Evolutionary conservation across 2,113 vertebrate species (phyloP).

Genomic region (Platysteira castanea): DNA sequence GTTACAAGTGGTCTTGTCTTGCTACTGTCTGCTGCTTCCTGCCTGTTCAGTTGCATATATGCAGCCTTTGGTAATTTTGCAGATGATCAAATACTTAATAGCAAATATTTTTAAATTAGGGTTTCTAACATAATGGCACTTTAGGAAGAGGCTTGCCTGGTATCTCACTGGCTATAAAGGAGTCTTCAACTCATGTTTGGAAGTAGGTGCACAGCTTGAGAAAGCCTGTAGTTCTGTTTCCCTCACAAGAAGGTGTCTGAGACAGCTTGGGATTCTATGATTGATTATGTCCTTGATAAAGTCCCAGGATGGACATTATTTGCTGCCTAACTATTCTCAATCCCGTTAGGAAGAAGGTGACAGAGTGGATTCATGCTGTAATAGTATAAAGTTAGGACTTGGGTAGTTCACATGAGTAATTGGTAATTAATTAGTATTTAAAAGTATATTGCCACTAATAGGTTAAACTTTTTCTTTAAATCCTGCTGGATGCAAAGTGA

Average conservation of each 20-base stretch:
- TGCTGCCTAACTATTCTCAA: background rate
- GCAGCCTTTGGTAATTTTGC: background rate
- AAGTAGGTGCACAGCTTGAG: background rate
- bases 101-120: background rate
- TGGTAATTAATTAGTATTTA: background rate
- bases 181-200: background rate
- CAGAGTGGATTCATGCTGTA: background rate
- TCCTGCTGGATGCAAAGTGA: background rate
- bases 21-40: background rate
- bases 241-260: background rate
- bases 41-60: background rate
- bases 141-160: background rate
- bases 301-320: background rate
- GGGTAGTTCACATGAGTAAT: background rate
- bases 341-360: background rate
- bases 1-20: background rate
- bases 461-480: background rate
- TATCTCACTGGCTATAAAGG: background rate
- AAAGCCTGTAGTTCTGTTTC: background rate
- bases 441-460: background rate
- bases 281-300: background rate
- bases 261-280: background rate
- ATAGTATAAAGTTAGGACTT: background rate
- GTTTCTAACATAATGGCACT: background rate
- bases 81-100: background rate